These are phyloP conservation scores for Vombatus ursinus DNA, from an alignment of 2,113 vertebrate species.

Conservation along the genomic window DNA sequence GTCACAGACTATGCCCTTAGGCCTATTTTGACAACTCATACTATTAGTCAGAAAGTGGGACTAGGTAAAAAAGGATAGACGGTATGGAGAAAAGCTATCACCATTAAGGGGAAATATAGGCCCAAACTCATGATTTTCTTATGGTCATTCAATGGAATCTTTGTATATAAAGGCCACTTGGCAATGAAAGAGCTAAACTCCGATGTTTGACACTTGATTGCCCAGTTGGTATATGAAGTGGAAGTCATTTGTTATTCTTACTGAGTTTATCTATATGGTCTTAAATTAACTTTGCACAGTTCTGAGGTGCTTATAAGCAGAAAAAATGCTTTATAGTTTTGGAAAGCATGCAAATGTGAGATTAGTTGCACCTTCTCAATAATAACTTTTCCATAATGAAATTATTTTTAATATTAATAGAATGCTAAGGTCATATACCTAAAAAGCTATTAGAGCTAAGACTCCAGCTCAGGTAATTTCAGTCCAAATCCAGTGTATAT, in stretches of 20 bases:
- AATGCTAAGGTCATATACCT: background rate
- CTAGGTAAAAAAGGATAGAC: background rate
- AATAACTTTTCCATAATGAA: no score
- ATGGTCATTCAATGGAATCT: background rate
- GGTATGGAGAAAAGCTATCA: background rate
- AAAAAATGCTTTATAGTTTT: background rate
- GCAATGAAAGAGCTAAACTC: background rate
- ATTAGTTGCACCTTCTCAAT: no score
- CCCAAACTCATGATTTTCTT: background rate
- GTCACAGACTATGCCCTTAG: background rate
- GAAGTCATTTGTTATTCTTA: conserved; percentile 19
- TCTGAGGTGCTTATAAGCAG: background rate
- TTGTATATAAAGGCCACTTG: background rate
- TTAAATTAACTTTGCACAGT: background rate
- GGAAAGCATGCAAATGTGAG: no score
- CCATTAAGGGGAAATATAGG: background rate
- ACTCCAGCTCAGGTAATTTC: background rate
- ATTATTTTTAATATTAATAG: no score
- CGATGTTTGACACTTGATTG: conserved; percentile 9
- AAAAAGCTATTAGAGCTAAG: background rate
- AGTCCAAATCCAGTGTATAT: background rate
- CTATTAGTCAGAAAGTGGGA: conserved; percentile 7
- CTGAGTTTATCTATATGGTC: background rate
- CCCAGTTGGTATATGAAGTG: conserved; percentile 16
- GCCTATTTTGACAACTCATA: background rate